Percentiles rank a stretch among this genome's conserved stretches.
These are phyloP conservation scores for Epinotia ramella DNA, from an alignment of 2,888 invertebrate species.

Conservation along the genomic window DNA sequence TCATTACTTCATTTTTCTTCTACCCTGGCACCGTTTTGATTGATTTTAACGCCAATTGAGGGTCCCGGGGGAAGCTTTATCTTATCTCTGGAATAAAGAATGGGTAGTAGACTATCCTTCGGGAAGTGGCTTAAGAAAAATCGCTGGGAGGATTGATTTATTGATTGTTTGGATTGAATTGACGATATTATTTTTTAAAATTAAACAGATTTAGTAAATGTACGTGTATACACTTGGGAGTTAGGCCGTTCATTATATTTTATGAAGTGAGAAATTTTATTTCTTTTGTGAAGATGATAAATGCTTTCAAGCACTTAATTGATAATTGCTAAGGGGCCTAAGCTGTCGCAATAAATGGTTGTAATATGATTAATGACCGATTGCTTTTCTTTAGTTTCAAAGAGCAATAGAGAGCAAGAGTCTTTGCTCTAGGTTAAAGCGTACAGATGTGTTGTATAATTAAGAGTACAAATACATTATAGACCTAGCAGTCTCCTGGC, in stretches of 20 bases:
- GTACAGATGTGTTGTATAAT: too few relatives aligned
- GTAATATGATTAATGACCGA: neutral
- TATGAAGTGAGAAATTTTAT: neutral
- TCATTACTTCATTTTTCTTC: constrained; percentile 44
- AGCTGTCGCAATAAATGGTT: neutral
- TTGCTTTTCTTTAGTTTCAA: neutral
- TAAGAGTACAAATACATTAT: too few relatives aligned
- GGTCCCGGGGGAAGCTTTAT: constrained; percentile 35
- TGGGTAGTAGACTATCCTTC: constrained; percentile 29
- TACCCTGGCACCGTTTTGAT: constrained; percentile 41
- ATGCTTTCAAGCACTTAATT: neutral
- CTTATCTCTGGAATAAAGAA: constrained; percentile 46
- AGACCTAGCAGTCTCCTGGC: too few relatives aligned
- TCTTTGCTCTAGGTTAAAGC: neutral
- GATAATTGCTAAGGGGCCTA: neutral
- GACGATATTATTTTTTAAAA: constrained; percentile 14
- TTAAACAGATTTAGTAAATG: neutral
- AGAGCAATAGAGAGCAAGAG: neutral
- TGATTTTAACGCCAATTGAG: constrained; percentile 46
- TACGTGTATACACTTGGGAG: neutral
- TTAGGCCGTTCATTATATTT: neutral
- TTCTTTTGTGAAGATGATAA: neutral
- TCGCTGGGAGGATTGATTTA: constrained; percentile 39
- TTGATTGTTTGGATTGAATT: constrained; percentile 23
- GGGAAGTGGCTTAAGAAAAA: constrained; percentile 43